These are phyloP conservation scores for Watsonalla binaria DNA, from an alignment of 2,888 invertebrate genomes.

Conservation along the genomic window DNA sequence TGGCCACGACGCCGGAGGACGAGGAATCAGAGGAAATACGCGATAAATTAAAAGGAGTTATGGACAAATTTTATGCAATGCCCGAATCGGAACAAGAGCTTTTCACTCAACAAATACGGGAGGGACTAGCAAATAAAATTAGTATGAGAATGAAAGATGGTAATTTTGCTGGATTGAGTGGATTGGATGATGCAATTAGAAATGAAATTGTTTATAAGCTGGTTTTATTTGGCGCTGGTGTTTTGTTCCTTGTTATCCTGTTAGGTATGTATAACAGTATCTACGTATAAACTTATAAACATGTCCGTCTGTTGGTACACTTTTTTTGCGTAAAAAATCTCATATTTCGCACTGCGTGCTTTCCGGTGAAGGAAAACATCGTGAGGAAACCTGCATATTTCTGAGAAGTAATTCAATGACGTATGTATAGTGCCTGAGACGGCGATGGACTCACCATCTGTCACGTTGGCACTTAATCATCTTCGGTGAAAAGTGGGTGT, in stretches of 20 bases:
- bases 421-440: too few species aligned
- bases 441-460: too few species aligned
- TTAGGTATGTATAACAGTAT: conserved; percentile 35
- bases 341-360: too few species aligned
- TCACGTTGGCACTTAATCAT: too few species aligned
- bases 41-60: conserved; percentile 44
- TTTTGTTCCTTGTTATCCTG: conserved; percentile 46
- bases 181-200: conserved; percentile 48
- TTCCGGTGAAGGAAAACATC: too few species aligned
- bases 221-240: conserved; percentile 39
- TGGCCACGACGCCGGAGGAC: conserved; percentile 43
- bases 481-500: too few species aligned
- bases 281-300: too few species aligned
- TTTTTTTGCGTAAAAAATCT: not conserved
- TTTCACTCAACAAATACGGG: conserved; percentile 54
- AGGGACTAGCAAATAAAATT: conserved; percentile 48
- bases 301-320: not conserved
- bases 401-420: too few species aligned
- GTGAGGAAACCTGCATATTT: too few species aligned
- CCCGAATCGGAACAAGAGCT: conserved; percentile 45
- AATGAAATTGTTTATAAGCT: conserved; percentile 45
- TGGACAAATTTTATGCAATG: conserved; percentile 46
- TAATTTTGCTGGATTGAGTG: conserved; percentile 37
- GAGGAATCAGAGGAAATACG: conserved; percentile 47
- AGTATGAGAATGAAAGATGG: conserved; percentile 41